Conservation (phyloP, 2,113 vertebrate genomes). For the Hippocampus mohnikei region DNA sequence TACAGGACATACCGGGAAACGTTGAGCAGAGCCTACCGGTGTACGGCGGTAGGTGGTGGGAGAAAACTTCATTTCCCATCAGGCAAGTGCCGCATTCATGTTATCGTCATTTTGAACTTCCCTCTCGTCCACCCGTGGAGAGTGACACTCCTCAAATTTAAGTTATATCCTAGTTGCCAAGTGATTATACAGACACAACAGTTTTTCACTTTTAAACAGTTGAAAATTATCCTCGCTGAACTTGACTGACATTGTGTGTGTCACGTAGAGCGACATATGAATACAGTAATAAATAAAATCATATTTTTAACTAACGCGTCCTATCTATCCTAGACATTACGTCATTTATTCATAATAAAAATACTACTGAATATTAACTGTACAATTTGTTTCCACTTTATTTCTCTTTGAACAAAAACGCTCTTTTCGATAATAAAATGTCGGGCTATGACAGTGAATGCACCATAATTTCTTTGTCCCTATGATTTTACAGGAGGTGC, state of each 20-base stretch:
- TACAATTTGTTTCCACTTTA: neutral
- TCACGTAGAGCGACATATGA: too few relatives aligned
- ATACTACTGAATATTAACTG: neutral
- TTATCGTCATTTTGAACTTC: neutral
- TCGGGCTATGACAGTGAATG: neutral
- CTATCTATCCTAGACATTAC: neutral
- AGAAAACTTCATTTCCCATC: conserved; percentile 56
- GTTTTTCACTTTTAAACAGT: neutral
- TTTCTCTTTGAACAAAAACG: neutral
- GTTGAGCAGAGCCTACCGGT: conserved; percentile 19
- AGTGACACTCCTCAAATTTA: too few relatives aligned
- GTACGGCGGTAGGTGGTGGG: rapidly evolving
- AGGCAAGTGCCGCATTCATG: neutral
- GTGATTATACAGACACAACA: neutral
- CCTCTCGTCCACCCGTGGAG: neutral
- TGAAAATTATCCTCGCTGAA: neutral
- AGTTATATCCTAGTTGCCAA: neutral
- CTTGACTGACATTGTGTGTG: neutral
- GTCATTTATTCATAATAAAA: neutral
- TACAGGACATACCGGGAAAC: conserved; percentile 29
- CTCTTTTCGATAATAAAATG: too few relatives aligned
- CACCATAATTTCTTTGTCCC: conserved; percentile 2
- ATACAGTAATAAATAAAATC: too few relatives aligned
- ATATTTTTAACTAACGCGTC: neutral
- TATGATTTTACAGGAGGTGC: neutral